Conservation (phyloP, 2,797 vertebrate species). For the Sebastes paucispinis region DNA sequence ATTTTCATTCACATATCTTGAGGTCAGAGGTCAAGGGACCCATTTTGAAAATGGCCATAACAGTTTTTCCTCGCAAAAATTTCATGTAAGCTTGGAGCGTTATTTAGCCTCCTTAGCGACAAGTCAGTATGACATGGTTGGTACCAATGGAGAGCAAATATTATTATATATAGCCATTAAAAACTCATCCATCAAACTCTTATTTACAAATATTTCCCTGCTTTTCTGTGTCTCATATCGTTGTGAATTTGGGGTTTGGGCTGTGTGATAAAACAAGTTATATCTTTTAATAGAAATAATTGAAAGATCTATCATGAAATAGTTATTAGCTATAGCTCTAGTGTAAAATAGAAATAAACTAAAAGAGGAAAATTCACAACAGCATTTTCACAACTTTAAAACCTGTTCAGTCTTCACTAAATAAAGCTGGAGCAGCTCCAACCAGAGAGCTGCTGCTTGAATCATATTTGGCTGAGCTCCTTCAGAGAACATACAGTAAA, state of each 20-base stretch:
- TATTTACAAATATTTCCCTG: background rate
- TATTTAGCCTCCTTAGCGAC: too few species aligned
- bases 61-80: too few species aligned
- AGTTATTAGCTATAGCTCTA: background rate
- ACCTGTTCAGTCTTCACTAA: background rate
- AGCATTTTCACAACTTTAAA: background rate
- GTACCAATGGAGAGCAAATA: background rate
- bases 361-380: too few species aligned
- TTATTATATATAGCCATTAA: background rate
- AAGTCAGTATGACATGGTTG: too few species aligned
- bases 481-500: background rate
- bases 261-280: background rate
- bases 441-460: background rate
- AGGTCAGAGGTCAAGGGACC: too few species aligned
- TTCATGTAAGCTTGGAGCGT: too few species aligned
- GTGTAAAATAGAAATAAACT: background rate
- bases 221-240: background rate
- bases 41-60: too few species aligned
- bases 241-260: background rate
- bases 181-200: background rate
- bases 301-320: background rate
- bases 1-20: too few species aligned
- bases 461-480: background rate
- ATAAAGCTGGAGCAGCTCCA: background rate
- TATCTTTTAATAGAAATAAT: background rate